Percentiles rank a stretch among this genome's conserved stretches.
These are phyloP conservation scores for Paramormyrops kingsleyae DNA, from an alignment of 2,113 vertebrate genomes.

Conservation along the genomic window DNA sequence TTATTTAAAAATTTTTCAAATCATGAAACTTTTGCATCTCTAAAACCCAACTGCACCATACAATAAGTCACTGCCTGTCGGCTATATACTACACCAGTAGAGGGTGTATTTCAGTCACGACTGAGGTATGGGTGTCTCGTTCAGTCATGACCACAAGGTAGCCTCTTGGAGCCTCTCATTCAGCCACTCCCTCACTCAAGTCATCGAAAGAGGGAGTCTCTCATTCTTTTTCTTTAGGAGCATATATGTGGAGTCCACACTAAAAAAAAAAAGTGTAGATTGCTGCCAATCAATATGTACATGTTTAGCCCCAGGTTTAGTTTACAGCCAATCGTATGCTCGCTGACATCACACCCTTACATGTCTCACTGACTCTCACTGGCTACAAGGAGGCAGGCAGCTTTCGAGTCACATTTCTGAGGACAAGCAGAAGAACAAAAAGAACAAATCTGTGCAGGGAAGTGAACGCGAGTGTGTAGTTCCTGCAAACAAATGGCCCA, in stretches of 20 bases:
- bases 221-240: background rate
- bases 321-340: background rate
- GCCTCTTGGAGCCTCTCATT: background rate
- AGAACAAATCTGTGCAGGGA: background rate
- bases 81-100: background rate
- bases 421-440: background rate
- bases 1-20: background rate
- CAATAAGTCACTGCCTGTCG: background rate
- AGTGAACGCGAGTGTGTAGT: background rate
- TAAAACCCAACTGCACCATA: background rate
- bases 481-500: background rate
- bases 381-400: background rate
- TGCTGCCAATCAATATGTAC: background rate
- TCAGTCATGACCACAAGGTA: background rate
- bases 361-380: background rate
- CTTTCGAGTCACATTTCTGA: background rate
- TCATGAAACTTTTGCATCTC: background rate
- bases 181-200: background rate
- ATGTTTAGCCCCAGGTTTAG: background rate
- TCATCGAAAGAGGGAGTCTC: background rate
- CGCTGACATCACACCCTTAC: background rate
- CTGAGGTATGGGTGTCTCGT: background rate
- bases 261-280: background rate
- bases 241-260: background rate
- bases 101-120: background rate